Percentiles rank a stretch among this genome's conserved stretches.
These are phyloP conservation scores for Schizopygopsis malacanthus DNA, from an alignment of 2,797 vertebrate species.

Conservation along the genomic window DNA sequence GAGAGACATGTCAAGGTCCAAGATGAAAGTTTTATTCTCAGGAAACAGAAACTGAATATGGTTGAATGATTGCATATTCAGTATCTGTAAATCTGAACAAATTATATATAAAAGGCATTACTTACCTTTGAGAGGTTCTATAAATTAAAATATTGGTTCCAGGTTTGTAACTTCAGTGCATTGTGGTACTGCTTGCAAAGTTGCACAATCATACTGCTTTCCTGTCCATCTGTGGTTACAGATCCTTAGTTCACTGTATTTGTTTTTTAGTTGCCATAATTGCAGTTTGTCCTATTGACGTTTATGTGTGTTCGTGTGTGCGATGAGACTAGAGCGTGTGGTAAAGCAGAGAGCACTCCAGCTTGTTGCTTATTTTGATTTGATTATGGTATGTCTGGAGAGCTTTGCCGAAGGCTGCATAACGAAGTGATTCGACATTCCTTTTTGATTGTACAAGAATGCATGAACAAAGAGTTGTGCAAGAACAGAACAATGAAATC, in stretches of 20 bases:
- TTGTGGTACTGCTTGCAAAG: slow-evolving; percentile 11
- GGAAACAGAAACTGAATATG: slow-evolving; percentile 25
- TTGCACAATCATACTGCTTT: slow-evolving; percentile 40
- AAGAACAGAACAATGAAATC: slow-evolving; percentile 73
- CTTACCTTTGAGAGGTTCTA: background rate
- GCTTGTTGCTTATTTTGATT: slow-evolving; percentile 80
- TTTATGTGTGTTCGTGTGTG: slow-evolving; percentile 14
- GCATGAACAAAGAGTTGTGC: slow-evolving; percentile 72
- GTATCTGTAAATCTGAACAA: background rate
- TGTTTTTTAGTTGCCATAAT: slow-evolving; percentile 35
- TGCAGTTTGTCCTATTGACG: slow-evolving; percentile 16
- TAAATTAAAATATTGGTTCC: slow-evolving; percentile 19
- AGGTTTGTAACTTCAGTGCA: slow-evolving; percentile 20
- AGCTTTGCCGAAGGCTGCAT: slow-evolving; percentile 70
- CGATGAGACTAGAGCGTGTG: slow-evolving; percentile 38
- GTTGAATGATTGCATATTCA: slow-evolving; percentile 7
- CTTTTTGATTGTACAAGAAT: slow-evolving; percentile 80
- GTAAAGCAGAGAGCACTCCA: slow-evolving; percentile 63
- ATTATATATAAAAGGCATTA: slow-evolving; percentile 8
- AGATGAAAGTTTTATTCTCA: slow-evolving; percentile 23
- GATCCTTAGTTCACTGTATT: slow-evolving; percentile 33
- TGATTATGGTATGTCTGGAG: slow-evolving; percentile 78
- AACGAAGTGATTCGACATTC: slow-evolving; percentile 79
- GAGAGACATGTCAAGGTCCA: background rate
- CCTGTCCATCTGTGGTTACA: slow-evolving; percentile 32